These are phyloP conservation scores for Ctenicera cuprea DNA, from an alignment of 2,888 invertebrate species.

Conservation along the genomic window DNA sequence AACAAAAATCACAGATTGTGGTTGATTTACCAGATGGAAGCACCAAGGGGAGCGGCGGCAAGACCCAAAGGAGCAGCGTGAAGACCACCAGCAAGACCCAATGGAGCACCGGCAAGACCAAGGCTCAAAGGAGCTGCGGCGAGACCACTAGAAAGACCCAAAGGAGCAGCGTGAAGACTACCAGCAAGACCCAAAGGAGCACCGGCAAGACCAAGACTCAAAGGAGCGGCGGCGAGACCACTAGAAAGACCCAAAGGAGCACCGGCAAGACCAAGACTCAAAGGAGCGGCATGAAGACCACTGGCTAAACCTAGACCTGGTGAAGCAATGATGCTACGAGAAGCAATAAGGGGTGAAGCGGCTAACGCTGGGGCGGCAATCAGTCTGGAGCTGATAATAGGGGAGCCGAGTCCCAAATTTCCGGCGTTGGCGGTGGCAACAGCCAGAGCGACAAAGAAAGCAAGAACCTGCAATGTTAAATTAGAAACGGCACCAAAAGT, in stretches of 20 bases:
- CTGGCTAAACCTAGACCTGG: not conserved
- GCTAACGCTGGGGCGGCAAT: slow-evolving; percentile 10
- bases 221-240: not conserved
- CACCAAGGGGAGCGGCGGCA: not conserved
- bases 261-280: not conserved
- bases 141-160: not conserved
- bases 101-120: not conserved
- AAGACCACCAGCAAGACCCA: not conserved
- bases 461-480: not conserved
- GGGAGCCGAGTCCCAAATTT: not conserved
- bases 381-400: not conserved
- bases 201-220: not conserved
- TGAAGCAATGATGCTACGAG: slow-evolving; percentile 10
- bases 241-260: not conserved
- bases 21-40: slow-evolving; percentile 4
- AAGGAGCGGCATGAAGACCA: no score
- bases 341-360: not conserved
- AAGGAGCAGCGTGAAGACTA: not conserved
- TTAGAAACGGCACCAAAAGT: not conserved
- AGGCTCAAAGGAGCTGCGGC: slow-evolving; percentile 8
- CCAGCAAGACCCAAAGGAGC: slow-evolving; percentile 4
- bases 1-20: not conserved
- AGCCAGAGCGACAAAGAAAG: slow-evolving; percentile 16
- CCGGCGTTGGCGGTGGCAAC: slow-evolving; percentile 15
- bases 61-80: slow-evolving; percentile 2